phyloP scores from a whole-genome alignment of 2,888 invertebrate species.

The Polymixis flavicincta region DNA sequence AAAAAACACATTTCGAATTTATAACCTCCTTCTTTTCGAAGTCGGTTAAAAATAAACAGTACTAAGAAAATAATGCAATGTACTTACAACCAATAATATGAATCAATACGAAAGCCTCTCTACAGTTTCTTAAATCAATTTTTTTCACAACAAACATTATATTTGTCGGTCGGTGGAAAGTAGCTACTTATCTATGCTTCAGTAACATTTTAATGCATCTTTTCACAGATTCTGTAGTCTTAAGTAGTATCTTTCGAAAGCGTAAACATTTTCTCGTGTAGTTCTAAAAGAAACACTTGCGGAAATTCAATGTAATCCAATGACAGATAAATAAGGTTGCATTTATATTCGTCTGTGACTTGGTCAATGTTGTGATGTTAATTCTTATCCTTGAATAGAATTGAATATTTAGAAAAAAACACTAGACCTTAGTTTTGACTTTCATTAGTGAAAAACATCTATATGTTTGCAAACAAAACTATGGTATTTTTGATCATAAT shows the following conservation, averaged over 20 bases:
- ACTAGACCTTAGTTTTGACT: no score
- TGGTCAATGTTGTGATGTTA: neutral
- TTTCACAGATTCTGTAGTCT: constrained; percentile 18
- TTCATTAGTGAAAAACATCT: neutral
- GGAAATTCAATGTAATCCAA: constrained; percentile 15
- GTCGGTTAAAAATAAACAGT: no score
- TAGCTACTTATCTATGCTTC: constrained; percentile 12
- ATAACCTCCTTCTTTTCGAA: no score
- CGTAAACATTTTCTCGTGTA: constrained; percentile 23
- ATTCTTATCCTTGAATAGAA: neutral
- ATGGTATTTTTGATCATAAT: no score
- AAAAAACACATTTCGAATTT: no score
- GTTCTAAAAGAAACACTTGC: constrained; percentile 34
- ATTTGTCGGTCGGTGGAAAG: neutral
- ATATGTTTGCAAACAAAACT: neutral
- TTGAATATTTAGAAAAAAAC: neutral
- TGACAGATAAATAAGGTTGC: no score
- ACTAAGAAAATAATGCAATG: neutral
- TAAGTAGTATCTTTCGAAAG: constrained; percentile 16
- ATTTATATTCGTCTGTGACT: neutral
- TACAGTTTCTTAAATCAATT: no score
- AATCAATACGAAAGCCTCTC: neutral
- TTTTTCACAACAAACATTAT: neutral
- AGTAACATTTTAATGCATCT: constrained; percentile 14
- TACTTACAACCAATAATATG: neutral